Evolutionary conservation across 2,888 invertebrate genomes (phyloP).

Genomic region (Xylota segnis): DNA sequence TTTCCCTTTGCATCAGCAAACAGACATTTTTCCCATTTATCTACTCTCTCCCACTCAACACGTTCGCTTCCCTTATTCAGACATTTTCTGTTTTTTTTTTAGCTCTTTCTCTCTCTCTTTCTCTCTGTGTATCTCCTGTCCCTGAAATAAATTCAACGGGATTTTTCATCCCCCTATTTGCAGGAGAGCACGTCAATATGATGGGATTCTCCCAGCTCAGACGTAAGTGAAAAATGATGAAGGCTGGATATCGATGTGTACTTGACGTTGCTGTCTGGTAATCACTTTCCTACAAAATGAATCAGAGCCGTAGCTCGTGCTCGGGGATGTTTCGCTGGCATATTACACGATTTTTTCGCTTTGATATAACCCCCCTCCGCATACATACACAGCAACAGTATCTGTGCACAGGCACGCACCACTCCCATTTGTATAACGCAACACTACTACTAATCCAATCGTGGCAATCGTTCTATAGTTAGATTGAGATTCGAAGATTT

Average conservation of each 20-base stretch:
- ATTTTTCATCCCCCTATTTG: conserved; percentile 55
- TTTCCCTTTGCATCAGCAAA: conserved; percentile 8
- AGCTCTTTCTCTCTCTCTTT: not conserved
- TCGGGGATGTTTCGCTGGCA: conserved; percentile 49
- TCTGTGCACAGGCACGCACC: conserved; percentile 54
- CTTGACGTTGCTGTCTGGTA: conserved; percentile 67
- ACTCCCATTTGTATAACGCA: conserved; percentile 50
- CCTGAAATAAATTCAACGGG: conserved; percentile 69
- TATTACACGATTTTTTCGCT: conserved; percentile 52
- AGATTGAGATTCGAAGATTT: conserved; percentile 64
- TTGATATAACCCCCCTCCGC: conserved; percentile 20
- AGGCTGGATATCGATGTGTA: conserved; percentile 64
- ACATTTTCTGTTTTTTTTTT: conserved; percentile 20
- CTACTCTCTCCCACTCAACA: conserved; percentile 7
- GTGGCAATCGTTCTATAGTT: conserved; percentile 67
- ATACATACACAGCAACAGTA: not conserved
- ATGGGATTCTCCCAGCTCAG: conserved; percentile 46
- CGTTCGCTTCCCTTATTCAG: not conserved
- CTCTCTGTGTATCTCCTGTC: conserved; percentile 8
- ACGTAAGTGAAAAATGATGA: conserved; percentile 68
- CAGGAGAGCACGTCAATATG: conserved; percentile 2
- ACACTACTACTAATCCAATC: conserved; percentile 70
- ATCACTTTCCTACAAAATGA: conserved; percentile 70
- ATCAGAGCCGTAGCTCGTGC: conserved; percentile 51
- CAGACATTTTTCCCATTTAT: conserved; percentile 9